phyloP scores from a whole-genome alignment of 2,113 vertebrate species.

The Epinephelus lanceolatus region DNA sequence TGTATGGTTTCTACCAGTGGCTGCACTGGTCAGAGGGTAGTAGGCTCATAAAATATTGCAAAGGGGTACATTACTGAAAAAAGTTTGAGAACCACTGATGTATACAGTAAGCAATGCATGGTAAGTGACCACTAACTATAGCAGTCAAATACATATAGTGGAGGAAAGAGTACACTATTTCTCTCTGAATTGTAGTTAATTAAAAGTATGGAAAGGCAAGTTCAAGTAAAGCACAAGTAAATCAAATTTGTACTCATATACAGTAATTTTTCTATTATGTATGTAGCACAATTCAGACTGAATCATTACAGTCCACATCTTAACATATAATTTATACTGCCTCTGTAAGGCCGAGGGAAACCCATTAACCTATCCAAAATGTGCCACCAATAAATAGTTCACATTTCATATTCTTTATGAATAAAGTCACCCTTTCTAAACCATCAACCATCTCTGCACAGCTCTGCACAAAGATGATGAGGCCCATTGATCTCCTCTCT shows the following conservation, averaged over 20 bases:
- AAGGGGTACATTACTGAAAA: too few species aligned
- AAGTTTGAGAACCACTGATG: too few species aligned
- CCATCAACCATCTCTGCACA: conserved; percentile 41
- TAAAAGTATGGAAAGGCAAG: neutral
- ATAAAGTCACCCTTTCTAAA: conserved; percentile 39
- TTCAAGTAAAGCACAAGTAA: neutral
- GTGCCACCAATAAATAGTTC: neutral
- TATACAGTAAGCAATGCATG: too few species aligned
- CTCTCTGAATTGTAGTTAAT: too few species aligned
- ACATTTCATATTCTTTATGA: conserved; percentile 44
- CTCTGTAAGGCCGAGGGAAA: neutral
- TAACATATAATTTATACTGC: neutral
- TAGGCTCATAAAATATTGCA: too few species aligned
- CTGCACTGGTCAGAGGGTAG: too few species aligned
- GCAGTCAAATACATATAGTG: too few species aligned
- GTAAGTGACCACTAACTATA: too few species aligned
- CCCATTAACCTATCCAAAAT: neutral
- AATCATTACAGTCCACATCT: neutral
- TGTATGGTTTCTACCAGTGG: too few species aligned
- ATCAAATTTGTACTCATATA: neutral
- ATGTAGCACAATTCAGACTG: too few species aligned
- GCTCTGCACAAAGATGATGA: conserved; percentile 42
- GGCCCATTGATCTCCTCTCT: conserved; percentile 48
- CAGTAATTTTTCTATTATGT: neutral
- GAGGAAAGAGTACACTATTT: neutral